phyloP scores from a whole-genome alignment of 2,888 invertebrate genomes.

The Aspidiotus destructor region DNA sequence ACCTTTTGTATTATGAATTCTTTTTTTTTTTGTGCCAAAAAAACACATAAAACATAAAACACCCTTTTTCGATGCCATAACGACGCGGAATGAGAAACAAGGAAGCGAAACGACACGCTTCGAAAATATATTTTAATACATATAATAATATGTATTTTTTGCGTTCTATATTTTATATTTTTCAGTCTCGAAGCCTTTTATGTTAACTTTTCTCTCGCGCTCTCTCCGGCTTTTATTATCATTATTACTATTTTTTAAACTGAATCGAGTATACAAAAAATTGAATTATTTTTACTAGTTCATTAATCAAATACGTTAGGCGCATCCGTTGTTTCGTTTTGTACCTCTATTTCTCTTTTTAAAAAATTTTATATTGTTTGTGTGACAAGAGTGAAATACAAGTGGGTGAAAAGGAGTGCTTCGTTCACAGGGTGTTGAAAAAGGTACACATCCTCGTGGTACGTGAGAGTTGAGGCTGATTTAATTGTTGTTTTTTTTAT shows the following conservation, averaged over 20 bases:
- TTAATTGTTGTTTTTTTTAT: too few relatives aligned
- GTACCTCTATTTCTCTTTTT: constrained; percentile 20
- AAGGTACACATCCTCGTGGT: too few relatives aligned
- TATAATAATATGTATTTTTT: not conserved
- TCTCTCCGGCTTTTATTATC: constrained; percentile 2
- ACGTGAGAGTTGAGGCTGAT: too few relatives aligned
- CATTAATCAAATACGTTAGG: constrained; percentile 33
- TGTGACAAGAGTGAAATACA: not conserved
- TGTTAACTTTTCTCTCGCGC: not conserved
- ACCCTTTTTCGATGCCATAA: constrained; percentile 14
- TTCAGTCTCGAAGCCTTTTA: constrained; percentile 1
- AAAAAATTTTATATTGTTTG: constrained; percentile 9
- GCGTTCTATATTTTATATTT: constrained; percentile 1
- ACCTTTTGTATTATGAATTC: constrained; percentile 23
- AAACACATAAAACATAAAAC: constrained; percentile 28
- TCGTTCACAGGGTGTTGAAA: not conserved
- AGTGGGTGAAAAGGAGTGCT: constrained; percentile 4
- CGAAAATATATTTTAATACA: constrained; percentile 31
- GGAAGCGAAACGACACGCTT: constrained; percentile 22
- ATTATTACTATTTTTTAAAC: constrained; percentile 19
- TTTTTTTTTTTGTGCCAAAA: constrained; percentile 1
- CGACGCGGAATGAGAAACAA: not conserved
- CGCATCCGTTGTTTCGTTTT: constrained; percentile 27
- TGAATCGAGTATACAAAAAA: constrained; percentile 17
- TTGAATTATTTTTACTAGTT: constrained; percentile 33